A percentile compares a stretch with the other conserved stretches of the same genome.
Evolutionary conservation across 2,888 invertebrate species (phyloP).

Genomic region (Mythimna albipuncta): DNA sequence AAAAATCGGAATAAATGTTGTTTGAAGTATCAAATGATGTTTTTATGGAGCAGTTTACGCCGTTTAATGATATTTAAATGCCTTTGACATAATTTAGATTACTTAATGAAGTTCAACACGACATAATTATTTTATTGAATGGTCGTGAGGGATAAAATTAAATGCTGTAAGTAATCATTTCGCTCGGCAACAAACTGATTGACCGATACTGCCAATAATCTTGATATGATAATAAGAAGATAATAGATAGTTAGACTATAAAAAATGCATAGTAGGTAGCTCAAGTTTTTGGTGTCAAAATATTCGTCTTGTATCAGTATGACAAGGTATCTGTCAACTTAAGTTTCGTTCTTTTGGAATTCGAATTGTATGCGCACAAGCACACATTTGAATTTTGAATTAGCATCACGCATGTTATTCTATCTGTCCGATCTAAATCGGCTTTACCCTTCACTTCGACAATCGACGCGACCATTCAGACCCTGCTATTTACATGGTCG

Average conservation of each 20-base stretch:
- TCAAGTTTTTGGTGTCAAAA: slow-evolving; percentile 22
- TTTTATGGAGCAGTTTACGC: slow-evolving; percentile 39
- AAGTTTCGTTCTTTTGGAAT: slow-evolving; percentile 75
- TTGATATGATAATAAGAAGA: slow-evolving; percentile 19
- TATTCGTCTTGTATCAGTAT: slow-evolving; percentile 60
- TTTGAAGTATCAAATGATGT: slow-evolving; percentile 35
- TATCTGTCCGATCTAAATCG: slow-evolving; percentile 86
- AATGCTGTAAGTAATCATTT: slow-evolving; percentile 1
- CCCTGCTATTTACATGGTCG: slow-evolving; percentile 65
- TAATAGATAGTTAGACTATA: background rate
- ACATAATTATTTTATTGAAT: slow-evolving; percentile 31
- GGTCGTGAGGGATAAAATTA: slow-evolving; percentile 7
- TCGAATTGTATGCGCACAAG: slow-evolving; percentile 76
- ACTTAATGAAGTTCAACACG: slow-evolving; percentile 43
- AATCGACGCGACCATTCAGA: slow-evolving; percentile 61
- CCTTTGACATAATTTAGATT: slow-evolving; percentile 49
- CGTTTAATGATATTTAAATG: slow-evolving; percentile 39
- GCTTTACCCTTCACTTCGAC: slow-evolving; percentile 79
- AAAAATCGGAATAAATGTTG: slow-evolving; percentile 35
- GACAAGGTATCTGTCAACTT: slow-evolving; percentile 71
- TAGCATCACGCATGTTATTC: slow-evolving; percentile 80
- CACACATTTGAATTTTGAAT: slow-evolving; percentile 83
- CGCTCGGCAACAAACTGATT: slow-evolving; percentile 14
- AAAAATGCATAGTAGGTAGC: slow-evolving; percentile 15
- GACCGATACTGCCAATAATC: slow-evolving; percentile 24